Evolutionary conservation across 1,140 invertebrate species (phyloP), one percentile per base, ranked within the genome.

Genomic region (Zaprionus ornatus): DNA sequence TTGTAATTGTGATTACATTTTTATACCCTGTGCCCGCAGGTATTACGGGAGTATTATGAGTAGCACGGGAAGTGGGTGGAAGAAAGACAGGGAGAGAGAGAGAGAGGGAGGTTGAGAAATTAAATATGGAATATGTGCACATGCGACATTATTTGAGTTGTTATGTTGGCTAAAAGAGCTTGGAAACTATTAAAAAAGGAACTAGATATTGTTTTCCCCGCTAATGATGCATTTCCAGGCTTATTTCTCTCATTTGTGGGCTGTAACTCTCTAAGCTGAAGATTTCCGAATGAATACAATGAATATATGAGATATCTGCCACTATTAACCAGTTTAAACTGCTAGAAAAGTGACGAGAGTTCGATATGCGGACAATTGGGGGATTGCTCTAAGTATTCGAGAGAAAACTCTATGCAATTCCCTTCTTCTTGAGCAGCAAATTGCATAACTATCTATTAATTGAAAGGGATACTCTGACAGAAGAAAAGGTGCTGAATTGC

Each of bases 1-100:
- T 85, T 88, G 86, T 88, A 79, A 88, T 88, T 88, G 81, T 84
- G 85, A 88, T 90, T 84, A 73, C 77, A 79, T 75, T 78, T 79
- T 83, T 80, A 50, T 50, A 50, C 45, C 45, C 45, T 50, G 45
- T 50, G 45, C 45, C 45, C 19, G 45, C 19, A 50, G 45, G 19
- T 50, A 50, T 50, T 50, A 50, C 12, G 19, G 45, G 45, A 50
- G 45, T 50, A 50, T 21, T 19, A 50, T 1, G 12, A 50, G n/a
- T n/a, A 42, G 40, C n/a, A 40, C 12, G 37, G 37, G 10, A 15
- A 40, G 37, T n/a, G 15, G 15, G 13, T 6, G 15, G 15, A 5
- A 40, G 37, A 40, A n/a, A 0, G 0, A n/a, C n/a, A n/a, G n/a
- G n/a, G 15, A 42, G 40, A 42, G 40, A 13, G 3, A 7, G 40